These are phyloP conservation scores for Sinocyclocheilus anshuiensis DNA, from an alignment of 2,113 vertebrate species.

Conservation along the genomic window DNA sequence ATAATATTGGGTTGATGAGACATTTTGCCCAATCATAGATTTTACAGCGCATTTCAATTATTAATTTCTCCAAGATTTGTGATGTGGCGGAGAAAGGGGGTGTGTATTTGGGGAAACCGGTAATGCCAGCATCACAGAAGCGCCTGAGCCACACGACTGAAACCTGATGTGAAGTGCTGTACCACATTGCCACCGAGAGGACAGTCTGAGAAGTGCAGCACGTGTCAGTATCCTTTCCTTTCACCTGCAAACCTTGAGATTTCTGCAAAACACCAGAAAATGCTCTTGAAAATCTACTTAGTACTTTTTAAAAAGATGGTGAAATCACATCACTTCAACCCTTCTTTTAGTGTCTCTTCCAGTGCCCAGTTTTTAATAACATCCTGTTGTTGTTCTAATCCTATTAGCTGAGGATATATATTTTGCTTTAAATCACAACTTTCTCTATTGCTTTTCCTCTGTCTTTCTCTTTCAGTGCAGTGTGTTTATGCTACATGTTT, in stretches of 20 bases:
- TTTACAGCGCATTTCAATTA: conserved; percentile 51
- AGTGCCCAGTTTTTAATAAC: conserved; percentile 9
- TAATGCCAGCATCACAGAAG: conserved; percentile 34
- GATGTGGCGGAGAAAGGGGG: conserved; percentile 43
- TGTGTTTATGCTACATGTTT: background rate
- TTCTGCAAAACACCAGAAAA: background rate
- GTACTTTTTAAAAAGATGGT: background rate
- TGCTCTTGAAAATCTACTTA: background rate
- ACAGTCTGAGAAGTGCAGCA: background rate
- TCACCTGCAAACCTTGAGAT: background rate
- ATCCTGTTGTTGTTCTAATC: conserved; percentile 19
- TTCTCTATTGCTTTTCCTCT: background rate
- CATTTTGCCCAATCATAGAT: conserved; percentile 40
- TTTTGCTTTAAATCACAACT: background rate
- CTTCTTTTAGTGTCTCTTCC: background rate
- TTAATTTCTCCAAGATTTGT: conserved; percentile 48
- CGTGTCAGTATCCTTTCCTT: background rate
- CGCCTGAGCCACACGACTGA: conserved; percentile 16
- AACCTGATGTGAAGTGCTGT: conserved; percentile 29
- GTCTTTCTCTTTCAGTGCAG: background rate
- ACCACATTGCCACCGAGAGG: conserved; percentile 57
- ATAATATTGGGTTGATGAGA: background rate
- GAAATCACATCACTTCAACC: background rate
- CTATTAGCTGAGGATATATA: conserved; percentile 9
- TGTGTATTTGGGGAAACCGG: background rate